These are phyloP conservation scores for Columbina picui DNA, from an alignment of 2,113 vertebrate species.

Conservation along the genomic window DNA sequence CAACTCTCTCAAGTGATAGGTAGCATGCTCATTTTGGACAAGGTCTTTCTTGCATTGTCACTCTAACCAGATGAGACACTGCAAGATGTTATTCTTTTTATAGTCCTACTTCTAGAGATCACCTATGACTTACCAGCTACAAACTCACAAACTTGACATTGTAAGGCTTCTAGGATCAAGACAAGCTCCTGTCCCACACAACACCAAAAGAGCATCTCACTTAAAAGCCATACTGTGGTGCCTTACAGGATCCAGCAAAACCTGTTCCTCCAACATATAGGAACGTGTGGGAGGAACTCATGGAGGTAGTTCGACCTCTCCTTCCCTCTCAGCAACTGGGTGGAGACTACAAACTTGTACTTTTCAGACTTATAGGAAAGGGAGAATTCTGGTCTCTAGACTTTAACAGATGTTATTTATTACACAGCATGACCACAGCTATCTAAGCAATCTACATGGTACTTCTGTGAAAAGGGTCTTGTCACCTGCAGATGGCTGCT, in stretches of 20 bases:
- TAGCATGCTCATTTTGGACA: background rate
- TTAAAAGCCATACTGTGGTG: background rate
- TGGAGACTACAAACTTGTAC: background rate
- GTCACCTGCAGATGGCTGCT: background rate
- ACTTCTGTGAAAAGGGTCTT: background rate
- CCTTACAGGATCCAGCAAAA: background rate
- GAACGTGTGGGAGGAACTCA: background rate
- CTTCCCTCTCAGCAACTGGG: background rate
- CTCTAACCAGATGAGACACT: background rate
- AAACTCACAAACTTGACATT: background rate
- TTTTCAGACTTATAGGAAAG: background rate
- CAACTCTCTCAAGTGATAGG: background rate
- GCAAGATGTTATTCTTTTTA: background rate
- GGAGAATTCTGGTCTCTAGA: background rate
- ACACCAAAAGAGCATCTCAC: background rate
- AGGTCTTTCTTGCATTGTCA: background rate
- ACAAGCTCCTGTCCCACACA: background rate
- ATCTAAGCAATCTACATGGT: background rate
- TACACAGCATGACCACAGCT: background rate
- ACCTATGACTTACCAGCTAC: background rate
- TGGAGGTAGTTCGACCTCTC: background rate
- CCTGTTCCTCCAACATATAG: slow-evolving; percentile 1
- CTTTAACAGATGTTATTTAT: background rate
- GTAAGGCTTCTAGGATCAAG: background rate
- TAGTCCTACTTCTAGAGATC: background rate